Evolutionary conservation across 2,888 invertebrate genomes (phyloP).

Genomic region (Tanytarsus gracilentus): DNA sequence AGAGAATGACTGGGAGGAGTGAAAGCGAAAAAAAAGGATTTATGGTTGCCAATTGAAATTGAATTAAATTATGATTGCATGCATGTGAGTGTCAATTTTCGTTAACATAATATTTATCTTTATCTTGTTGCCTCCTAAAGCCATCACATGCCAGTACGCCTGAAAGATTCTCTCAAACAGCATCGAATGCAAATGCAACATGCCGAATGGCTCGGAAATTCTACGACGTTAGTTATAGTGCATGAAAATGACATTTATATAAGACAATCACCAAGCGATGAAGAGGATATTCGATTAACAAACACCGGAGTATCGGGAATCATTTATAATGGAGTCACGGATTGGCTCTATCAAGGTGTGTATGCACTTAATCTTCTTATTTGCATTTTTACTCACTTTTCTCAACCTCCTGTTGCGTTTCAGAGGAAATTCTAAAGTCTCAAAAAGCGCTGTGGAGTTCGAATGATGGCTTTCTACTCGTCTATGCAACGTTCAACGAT

Average conservation of each 20-base stretch:
- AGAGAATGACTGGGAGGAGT: not conserved
- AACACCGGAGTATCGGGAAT: constrained; percentile 67
- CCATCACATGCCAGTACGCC: constrained; percentile 76
- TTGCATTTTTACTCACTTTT: not conserved
- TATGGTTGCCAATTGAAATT: not conserved
- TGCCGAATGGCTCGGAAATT: constrained; percentile 73
- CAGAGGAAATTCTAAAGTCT: constrained; percentile 80
- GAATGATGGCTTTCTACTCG: constrained; percentile 67
- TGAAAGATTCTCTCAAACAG: constrained; percentile 62
- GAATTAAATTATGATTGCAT: not conserved
- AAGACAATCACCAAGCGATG: constrained; percentile 59
- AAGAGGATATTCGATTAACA: constrained; percentile 62
- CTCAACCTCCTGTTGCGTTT: constrained; percentile 31
- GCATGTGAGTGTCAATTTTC: too few relatives aligned
- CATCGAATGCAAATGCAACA: constrained; percentile 69
- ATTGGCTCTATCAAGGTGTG: constrained; percentile 93
- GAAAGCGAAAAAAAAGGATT: too few relatives aligned
- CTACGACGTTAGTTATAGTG: constrained; percentile 67
- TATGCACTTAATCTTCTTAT: not conserved
- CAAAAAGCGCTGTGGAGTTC: constrained; percentile 83
- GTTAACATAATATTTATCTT: not conserved
- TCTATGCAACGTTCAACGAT: constrained; percentile 83
- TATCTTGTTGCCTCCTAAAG: constrained; percentile 41
- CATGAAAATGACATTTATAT: constrained; percentile 86
- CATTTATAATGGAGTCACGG: constrained; percentile 87